A percentile compares a stretch with the other conserved stretches of the same genome.
Conservation (phyloP, 2,888 invertebrate genomes). For the Fabriciana adippe region DNA sequence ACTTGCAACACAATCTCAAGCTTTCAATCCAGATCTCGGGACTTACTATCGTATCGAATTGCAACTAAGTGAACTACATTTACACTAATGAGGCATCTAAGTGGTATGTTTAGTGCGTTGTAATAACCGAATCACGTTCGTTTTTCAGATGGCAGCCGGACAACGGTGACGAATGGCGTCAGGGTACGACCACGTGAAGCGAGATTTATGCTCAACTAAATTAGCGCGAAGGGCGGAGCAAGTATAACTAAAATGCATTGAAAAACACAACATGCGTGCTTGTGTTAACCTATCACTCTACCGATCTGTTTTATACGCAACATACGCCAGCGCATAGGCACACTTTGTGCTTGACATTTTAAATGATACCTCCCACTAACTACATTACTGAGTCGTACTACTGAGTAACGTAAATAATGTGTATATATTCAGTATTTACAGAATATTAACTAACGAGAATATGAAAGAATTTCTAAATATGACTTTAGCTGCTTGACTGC, state of each 20-base stretch:
- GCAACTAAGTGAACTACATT: slow-evolving; percentile 68
- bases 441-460: too few species aligned
- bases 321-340: slow-evolving; percentile 50
- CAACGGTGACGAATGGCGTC: slow-evolving; percentile 66
- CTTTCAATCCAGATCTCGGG: slow-evolving; percentile 59
- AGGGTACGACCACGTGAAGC: slow-evolving; percentile 49
- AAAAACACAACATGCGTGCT: slow-evolving; percentile 54
- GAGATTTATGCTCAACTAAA: slow-evolving; percentile 60
- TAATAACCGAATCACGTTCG: slow-evolving; percentile 75
- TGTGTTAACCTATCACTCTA: slow-evolving; percentile 57
- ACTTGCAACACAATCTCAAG: slow-evolving; percentile 41
- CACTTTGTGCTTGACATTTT: slow-evolving; percentile 58
- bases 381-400: neutral
- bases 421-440: too few species aligned
- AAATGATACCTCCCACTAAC: slow-evolving; percentile 66
- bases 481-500: too few species aligned
- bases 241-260: slow-evolving; percentile 49
- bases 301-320: slow-evolving; percentile 57
- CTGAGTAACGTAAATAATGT: too few species aligned
- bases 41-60: slow-evolving; percentile 74
- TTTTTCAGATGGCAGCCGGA: slow-evolving; percentile 60
- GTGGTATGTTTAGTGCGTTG: slow-evolving; percentile 65
- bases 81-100: slow-evolving; percentile 71
- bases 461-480: too few species aligned
- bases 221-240: slow-evolving; percentile 64